Percentiles rank a stretch among this genome's conserved stretches.
These are phyloP conservation scores for Augiades crinisus DNA, from an alignment of 2,888 invertebrate genomes.

Conservation along the genomic window DNA sequence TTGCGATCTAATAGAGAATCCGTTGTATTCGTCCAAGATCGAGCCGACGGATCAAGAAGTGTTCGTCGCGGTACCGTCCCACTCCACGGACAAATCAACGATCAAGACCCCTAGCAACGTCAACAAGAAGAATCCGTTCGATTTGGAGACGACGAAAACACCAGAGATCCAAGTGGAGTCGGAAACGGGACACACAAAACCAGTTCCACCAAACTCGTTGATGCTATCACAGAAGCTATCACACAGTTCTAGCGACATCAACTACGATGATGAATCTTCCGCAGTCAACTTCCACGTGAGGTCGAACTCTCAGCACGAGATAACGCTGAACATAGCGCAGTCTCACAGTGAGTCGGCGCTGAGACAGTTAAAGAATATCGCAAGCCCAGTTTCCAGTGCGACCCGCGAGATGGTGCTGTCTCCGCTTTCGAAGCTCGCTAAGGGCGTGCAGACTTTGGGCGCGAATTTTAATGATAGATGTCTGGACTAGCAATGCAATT, in stretches of 20 bases:
- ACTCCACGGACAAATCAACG: constrained; percentile 44
- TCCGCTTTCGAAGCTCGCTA: constrained; percentile 91
- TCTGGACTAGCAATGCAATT: too few relatives aligned
- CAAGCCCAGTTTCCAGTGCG: constrained; percentile 84
- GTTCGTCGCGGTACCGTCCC: constrained; percentile 82
- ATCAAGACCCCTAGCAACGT: constrained; percentile 61
- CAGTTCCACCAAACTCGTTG: constrained; percentile 77
- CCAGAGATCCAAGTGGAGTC: constrained; percentile 83
- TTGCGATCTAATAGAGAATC: constrained; percentile 70
- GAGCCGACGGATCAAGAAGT: constrained; percentile 72
- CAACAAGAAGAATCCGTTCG: constrained; percentile 65
- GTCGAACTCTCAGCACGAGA: constrained; percentile 84
- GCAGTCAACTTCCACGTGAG: constrained; percentile 61
- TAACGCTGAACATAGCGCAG: constrained; percentile 86
- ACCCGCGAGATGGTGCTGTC: constrained; percentile 86
- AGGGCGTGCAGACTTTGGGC: constrained; percentile 92
- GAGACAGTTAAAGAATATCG: constrained; percentile 83
- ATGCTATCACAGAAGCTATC: constrained; percentile 83
- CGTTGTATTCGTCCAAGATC: constrained; percentile 72
- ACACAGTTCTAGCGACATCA: constrained; percentile 86
- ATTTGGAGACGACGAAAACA: constrained; percentile 64
- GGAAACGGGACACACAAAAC: constrained; percentile 55
- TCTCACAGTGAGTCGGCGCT: constrained; percentile 91
- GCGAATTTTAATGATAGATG: too few relatives aligned
- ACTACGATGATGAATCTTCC: constrained; percentile 49